These are phyloP conservation scores for Acanthosepion esculentum DNA, from an alignment of 2,888 invertebrate genomes.

Conservation along the genomic window DNA sequence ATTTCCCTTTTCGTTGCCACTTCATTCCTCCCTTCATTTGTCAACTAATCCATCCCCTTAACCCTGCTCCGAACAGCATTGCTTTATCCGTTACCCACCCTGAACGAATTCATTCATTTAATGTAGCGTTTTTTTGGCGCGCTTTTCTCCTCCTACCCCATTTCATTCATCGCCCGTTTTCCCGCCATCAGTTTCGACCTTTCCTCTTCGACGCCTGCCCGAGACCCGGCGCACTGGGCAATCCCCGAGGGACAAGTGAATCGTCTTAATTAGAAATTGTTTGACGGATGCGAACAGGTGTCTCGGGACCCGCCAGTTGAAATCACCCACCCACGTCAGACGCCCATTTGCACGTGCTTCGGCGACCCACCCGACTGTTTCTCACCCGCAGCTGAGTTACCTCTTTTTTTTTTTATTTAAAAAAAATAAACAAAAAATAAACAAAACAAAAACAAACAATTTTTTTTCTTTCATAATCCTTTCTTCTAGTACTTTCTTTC, in stretches of 20 bases:
- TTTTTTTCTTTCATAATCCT: neutral
- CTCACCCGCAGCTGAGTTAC: neutral
- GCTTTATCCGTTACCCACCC: too few species aligned
- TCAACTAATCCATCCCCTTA: too few species aligned
- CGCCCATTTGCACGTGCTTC: neutral
- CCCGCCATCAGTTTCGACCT: neutral
- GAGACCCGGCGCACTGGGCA: neutral
- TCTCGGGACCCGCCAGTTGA: neutral
- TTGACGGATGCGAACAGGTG: constrained; percentile 11
- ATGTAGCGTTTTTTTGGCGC: neutral
- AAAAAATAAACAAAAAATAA: too few species aligned
- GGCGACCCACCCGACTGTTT: neutral
- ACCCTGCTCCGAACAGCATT: too few species aligned
- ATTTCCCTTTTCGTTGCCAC: too few species aligned
- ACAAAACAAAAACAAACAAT: too few species aligned
- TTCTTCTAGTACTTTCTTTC: neutral
- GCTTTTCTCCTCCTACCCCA: neutral
- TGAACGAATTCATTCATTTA: neutral
- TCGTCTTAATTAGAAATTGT: constrained; percentile 33
- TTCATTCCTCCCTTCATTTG: too few species aligned
- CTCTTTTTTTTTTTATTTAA: neutral
- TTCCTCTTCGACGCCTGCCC: neutral
- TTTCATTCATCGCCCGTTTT: neutral
- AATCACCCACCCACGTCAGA: neutral
- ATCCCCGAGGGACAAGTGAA: neutral